Evolutionary conservation across 1,140 invertebrate species (phyloP), one percentile per base, ranked within the genome.

Genomic region (Tetramorium parvispinum): DNA sequence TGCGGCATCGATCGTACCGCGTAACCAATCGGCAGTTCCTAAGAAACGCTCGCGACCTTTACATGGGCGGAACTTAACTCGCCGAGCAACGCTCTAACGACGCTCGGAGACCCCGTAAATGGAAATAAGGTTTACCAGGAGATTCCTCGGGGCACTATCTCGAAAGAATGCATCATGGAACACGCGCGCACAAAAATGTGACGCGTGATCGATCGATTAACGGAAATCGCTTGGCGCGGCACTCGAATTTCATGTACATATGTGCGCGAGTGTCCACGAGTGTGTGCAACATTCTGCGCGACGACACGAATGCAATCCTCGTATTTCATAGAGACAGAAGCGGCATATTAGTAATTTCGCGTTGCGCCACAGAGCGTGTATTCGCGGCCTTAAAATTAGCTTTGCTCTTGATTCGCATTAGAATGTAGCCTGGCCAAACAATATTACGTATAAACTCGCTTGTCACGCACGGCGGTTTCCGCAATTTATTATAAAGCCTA

Each of bases 1-100:
- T 59, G 81, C 71, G 68, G 71, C 77, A 86, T 82, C 68, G 85
- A 76, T 88, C 83, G 53, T 77, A 76, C 85, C 86, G 63, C 32
- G 82, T 71, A 85, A 85, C 63, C 76, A 89, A 89, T 89, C 77
- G 37, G 53, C 70, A 46, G 40, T 71, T 89, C 78, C 88, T 55
- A n/a, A 57, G 88, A 89, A 89, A 53, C 63, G 16, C 40, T 53
- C 79, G 70, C 87, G 51, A 79, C 65, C 73, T 59, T 77, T 76
- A 51, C 51, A 49, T 53, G 55, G 66, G 43, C 68, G 76, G 68
- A 81, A 71, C 86, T 77, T 46, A 24, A 73, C 43, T 78, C 37
- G 51, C 32, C 43, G 59, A 65, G 82, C 59, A 43, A 65, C n/a
- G 10, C n/a, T 43, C 75, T 68, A 79, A 86, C 76, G 76, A 82